Evolutionary conservation across 2,888 invertebrate species (phyloP), one percentile per base, ranked within the genome.

Genomic region (Brachypalpus laphriformis): DNA sequence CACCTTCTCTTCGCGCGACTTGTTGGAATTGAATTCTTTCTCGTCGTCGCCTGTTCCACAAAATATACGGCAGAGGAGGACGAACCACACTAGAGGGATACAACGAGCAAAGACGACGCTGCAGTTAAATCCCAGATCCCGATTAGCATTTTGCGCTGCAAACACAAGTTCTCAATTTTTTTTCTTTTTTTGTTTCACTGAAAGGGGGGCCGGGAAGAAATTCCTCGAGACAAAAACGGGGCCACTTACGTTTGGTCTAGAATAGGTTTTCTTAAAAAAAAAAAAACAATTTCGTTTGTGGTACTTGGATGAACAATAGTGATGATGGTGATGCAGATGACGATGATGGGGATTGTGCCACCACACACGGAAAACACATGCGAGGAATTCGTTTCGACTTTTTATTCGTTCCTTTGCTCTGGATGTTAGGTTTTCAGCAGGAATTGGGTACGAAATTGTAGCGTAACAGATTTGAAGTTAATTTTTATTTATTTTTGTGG

Each of bases 311-410:
- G 75, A 81, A 71, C 70, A 76, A 85, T 66, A 63, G 54, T 61
- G 77, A 59, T 49, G 77, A 59, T 71, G 71, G 42, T 82, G 82
- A 47, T 77, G 25, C 25, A 25, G 59, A 74, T 75, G 77, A 54
- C 77, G 78, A 80, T 80, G 80, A 80, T 80, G 70, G 65, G 70
- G 70, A 70, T 80, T 66, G 80, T 85, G 85, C 85, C 85, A 85
- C 85, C 85, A 81, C 80, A 85, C 85, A 80, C 81, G 75, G 75
- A 85, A 85, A 85, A 85, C 85, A 85, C 85, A 85, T 85, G 85
- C 85, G 65, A 80, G 68, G 75, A 85, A 80, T 71, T 85, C 37
- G 8, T 34, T n/a, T n/a, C n/a, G 40, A 6, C 54, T 61, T 83
- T 70, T 72, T 56, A 63, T 61, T 49, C 22, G 42, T 56, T n/a